phyloP scores from a whole-genome alignment of 2,888 invertebrate genomes.

The Spisula solida region DNA sequence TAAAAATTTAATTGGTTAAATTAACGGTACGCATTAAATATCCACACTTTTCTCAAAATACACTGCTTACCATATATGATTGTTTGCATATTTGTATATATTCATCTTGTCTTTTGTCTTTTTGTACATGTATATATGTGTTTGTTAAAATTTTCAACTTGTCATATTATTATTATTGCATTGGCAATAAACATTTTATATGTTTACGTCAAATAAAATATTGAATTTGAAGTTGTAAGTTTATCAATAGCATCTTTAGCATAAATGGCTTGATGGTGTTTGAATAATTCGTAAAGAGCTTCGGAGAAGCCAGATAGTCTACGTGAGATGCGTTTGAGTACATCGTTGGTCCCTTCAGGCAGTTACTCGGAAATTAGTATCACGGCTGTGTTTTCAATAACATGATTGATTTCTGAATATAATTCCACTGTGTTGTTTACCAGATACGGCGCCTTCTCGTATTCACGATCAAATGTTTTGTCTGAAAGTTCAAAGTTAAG shows the following conservation, averaged over 20 bases:
- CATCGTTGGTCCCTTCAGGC: not conserved
- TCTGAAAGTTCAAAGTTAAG: slow-evolving; percentile 40
- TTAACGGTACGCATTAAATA: no score
- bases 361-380: slow-evolving; percentile 40
- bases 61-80: no score
- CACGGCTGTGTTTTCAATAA: slow-evolving; percentile 73
- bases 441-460: slow-evolving; percentile 54
- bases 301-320: slow-evolving; percentile 42
- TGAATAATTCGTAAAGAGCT: slow-evolving; percentile 53
- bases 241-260: slow-evolving; percentile 32
- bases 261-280: not conserved
- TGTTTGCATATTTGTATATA: no score
- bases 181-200: no score
- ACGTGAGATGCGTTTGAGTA: slow-evolving; percentile 29
- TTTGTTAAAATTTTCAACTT: no score
- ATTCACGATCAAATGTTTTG: slow-evolving; percentile 31
- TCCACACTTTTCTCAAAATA: no score
- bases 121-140: no score
- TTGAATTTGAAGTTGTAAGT: no score
- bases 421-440: slow-evolving; percentile 64
- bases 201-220: no score
- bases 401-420: slow-evolving; percentile 70
- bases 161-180: no score
- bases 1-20: no score
- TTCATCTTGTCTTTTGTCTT: no score